Base-by-base conservation (phyloP, 2,888 invertebrate genomes). In the Dolichopus griseipennis region DNA sequence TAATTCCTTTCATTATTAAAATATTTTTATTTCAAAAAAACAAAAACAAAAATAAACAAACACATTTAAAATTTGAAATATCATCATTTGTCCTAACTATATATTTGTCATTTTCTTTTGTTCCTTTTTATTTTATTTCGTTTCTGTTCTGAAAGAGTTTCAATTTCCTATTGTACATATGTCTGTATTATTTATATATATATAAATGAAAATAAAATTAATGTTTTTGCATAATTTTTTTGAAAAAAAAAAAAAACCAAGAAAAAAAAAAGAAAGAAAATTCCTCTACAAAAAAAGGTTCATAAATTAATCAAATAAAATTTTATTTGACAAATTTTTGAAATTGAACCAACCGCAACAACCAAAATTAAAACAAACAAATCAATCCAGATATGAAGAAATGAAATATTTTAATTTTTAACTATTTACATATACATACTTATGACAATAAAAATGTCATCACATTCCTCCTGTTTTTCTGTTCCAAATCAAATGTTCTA, bases 291-390 rank as follows among this genome's bases (percentile, higher is more conserved):
- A n/a, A 68, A 68, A 68, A 68, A 64, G 68, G 68, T 70, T 70
- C 72, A 71, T 72, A 72, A 72, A 72, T 72, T 71, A 71, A 68
- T 72, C 72, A 72, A 68, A 70, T 27, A 68, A 52, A 63, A 6
- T 63, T 63, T 63, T 33, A 27, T 41, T 72, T 72, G 72, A 72
- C 72, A 72, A 72, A 72, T 72, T 72, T 71, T 67, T 68, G 68
- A 68, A 63, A 63, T n/a, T 65, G 63, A 67, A 68, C 68, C 72
- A 67, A 71, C 69, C 52, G 18, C 7, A 43, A 9, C 15, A 52
- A 52, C 15, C 15, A 52, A 12, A 43, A 52, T 52, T 18, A 52
- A 69, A 65, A 67, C 65, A 68, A 22, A 65, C 65, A 70, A 70
- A 70, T 70, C 68, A 68, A 69, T 69, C 69, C 69, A 71, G 68